Evolutionary conservation across 2,797 vertebrate species (phyloP).

Genomic region (Coccyzus lansbergi): DNA sequence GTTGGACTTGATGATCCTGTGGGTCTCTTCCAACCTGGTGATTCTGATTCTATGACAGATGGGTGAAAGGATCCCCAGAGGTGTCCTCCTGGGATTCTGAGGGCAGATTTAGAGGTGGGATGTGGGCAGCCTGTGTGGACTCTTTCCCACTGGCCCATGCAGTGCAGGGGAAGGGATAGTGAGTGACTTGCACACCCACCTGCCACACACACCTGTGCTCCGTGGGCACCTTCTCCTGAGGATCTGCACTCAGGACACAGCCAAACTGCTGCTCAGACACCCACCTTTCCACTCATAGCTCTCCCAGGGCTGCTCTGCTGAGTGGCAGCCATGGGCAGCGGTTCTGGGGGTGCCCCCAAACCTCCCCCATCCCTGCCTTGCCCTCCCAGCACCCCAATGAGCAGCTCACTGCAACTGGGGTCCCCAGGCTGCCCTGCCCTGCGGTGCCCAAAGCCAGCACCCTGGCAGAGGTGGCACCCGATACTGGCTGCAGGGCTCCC

Average conservation of each 20-base stretch:
- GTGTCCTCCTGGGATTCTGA: not conserved
- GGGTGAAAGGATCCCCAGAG: accelerated
- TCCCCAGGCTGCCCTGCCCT: not conserved
- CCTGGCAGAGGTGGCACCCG: accelerated
- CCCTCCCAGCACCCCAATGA: accelerated
- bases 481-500: not conserved
- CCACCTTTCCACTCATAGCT: accelerated
- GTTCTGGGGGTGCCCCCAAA: not conserved
- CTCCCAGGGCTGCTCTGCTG: not conserved
- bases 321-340: accelerated
- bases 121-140: not conserved
- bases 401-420: not conserved
- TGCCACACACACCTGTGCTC: not conserved
- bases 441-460: not conserved
- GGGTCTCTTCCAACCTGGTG: too few relatives aligned
- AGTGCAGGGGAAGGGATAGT: not conserved
- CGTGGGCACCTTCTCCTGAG: not conserved
- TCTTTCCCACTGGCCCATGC: too few relatives aligned
- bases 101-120: not conserved
- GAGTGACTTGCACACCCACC: accelerated
- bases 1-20: too few relatives aligned
- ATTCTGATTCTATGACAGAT: too few relatives aligned
- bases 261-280: not conserved
- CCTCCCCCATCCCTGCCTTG: accelerated
- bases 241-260: not conserved